Evolutionary conservation across 2,888 invertebrate species (phyloP), one percentile per base, ranked within the genome.

Genomic region (Drosophila fulvimacula): DNA sequence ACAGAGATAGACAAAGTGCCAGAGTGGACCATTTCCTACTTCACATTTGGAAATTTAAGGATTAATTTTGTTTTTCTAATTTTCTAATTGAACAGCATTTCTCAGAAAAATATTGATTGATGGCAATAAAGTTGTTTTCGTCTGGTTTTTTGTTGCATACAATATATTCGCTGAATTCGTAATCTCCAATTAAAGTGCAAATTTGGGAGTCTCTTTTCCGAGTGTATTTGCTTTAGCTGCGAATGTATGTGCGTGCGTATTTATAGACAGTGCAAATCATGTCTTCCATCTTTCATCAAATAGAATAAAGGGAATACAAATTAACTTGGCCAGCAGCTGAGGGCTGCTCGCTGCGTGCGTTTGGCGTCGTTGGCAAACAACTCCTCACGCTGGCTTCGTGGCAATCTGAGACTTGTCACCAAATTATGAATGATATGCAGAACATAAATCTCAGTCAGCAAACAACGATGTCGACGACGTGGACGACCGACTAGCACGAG

Each of bases 391-490:
- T 65, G 70, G 30, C 57, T 57, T 51, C 38, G 48, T 58, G 60
- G 82, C 83, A 84, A 85, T 87, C 82, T 82, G 82, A 87, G 81
- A 78, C 84, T 87, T 87, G 84, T 85, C 84, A 87, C 87, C 84
- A 82, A 85, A 87, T 87, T 85, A 85, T 85, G 84, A 85, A 87
- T 87, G 82, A 87, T 85, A 84, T 85, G 79, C 84, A 79, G 81
- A 84, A 74, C 84, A 85, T 85, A 85, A 85, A 85, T 85, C 84
- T 82, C 84, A 82, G 88, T 80, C 84, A 75, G 80, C 79, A 84
- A 81, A 84, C 81, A 83, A 66, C 82, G 78, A 36, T 69, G 69
- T 55, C 62, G 71, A 52, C 68, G 65, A 67, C 64, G 62, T 65
- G 60, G 60, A 67, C 69, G 49, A 36, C 24, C 53, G 36, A 38